A percentile compares a stretch with the other conserved stretches of the same genome.
Evolutionary conservation across 2,113 vertebrate genomes (phyloP).

Genomic region (Elephas maximus): DNA sequence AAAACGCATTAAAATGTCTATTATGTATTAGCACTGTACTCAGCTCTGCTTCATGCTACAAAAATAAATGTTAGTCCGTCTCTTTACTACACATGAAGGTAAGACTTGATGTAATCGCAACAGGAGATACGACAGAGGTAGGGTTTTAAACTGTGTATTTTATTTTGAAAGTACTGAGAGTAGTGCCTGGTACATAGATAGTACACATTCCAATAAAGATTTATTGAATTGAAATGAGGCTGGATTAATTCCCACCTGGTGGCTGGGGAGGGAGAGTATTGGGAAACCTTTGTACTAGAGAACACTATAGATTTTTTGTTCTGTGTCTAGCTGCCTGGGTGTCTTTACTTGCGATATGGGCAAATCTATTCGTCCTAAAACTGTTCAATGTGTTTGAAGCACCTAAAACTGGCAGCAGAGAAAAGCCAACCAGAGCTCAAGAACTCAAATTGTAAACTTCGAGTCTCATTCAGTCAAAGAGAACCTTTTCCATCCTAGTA

Average conservation of each 20-base stretch:
- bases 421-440: constrained; percentile 48
- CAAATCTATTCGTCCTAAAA: background rate
- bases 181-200: constrained; percentile 37
- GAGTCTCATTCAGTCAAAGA: constrained; percentile 50
- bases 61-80: background rate
- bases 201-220: constrained; percentile 45
- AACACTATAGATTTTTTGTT: background rate
- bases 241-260: constrained; percentile 9
- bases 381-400: background rate
- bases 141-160: background rate
- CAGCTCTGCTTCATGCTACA: background rate
- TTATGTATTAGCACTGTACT: constrained; percentile 11
- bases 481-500: background rate
- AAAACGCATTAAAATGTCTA: constrained; percentile 47
- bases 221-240: background rate
- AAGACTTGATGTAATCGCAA: constrained; percentile 32
- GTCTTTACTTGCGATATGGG: background rate
- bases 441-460: constrained; percentile 45
- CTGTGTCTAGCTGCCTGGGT: background rate
- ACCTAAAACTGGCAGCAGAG: constrained; percentile 38
- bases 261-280: background rate
- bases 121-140: background rate
- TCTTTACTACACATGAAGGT: background rate
- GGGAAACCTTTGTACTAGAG: constrained; percentile 39
- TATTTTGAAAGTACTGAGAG: constrained; percentile 53